Evolutionary conservation across 2,113 vertebrate species (phyloP).

Genomic region (Myrmecophaga tridactyla): DNA sequence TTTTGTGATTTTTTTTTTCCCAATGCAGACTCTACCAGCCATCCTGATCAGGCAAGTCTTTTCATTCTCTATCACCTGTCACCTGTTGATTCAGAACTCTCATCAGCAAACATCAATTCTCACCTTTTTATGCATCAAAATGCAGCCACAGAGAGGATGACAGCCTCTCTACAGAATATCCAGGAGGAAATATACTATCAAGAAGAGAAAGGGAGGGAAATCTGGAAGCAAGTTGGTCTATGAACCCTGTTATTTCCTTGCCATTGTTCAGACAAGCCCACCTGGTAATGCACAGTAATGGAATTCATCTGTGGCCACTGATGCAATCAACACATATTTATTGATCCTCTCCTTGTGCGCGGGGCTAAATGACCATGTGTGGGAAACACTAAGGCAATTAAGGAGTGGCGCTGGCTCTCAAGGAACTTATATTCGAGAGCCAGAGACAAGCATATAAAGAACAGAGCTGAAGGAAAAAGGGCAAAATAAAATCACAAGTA

Average conservation of each 20-base stretch:
- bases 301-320: neutral
- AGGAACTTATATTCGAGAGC: neutral
- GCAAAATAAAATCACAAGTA: neutral
- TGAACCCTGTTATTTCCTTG: neutral
- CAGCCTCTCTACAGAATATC: neutral
- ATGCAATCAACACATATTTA: neutral
- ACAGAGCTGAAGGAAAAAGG: neutral
- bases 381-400: neutral
- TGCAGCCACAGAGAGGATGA: neutral
- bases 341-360: neutral
- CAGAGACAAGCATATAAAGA: neutral
- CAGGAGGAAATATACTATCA: neutral
- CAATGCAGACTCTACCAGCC: neutral
- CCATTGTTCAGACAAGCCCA: conserved; percentile 17
- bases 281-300: neutral
- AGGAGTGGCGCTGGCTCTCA: neutral
- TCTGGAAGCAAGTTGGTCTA: neutral
- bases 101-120: neutral
- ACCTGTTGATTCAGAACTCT: neutral
- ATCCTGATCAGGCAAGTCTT: neutral
- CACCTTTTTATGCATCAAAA: neutral
- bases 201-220: neutral
- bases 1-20: neutral
- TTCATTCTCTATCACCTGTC: neutral
- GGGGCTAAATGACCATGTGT: neutral